phyloP scores from a whole-genome alignment of 2,888 invertebrate genomes.

The Dasypolia templi region DNA sequence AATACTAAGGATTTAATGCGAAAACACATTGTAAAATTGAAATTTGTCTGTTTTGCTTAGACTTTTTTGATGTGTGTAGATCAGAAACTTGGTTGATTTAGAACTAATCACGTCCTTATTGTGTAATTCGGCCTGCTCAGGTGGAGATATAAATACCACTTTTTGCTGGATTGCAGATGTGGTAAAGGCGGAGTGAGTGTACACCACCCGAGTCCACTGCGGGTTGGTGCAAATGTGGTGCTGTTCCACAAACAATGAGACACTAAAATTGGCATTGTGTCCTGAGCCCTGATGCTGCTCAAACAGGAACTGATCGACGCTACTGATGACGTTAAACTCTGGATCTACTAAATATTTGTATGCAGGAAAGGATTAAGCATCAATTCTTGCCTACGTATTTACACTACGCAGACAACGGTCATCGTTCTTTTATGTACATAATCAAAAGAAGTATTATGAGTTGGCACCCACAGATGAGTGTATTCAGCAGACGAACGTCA shows the following conservation, averaged over 20 bases:
- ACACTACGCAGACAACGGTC: too few relatives aligned
- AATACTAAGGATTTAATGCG: too few relatives aligned
- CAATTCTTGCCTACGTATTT: background rate
- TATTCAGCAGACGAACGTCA: background rate
- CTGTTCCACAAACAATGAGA: background rate
- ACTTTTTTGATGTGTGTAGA: too few relatives aligned
- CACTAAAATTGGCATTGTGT: background rate
- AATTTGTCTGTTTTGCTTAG: too few relatives aligned
- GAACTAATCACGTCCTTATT: background rate
- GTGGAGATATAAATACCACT: too few relatives aligned
- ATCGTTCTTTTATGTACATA: background rate
- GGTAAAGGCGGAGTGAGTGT: too few relatives aligned
- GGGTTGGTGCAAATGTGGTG: background rate
- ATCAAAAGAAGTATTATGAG: background rate
- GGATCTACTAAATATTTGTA: background rate
- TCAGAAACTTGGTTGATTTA: background rate
- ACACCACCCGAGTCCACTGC: background rate
- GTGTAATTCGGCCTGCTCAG: background rate
- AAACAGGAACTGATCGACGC: background rate
- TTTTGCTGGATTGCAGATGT: too few relatives aligned
- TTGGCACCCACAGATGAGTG: background rate
- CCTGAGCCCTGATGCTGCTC: background rate
- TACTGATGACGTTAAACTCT: background rate
- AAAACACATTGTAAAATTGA: too few relatives aligned
- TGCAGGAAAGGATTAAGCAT: background rate